A percentile compares a stretch with the other conserved stretches of the same genome.
phyloP scores from a whole-genome alignment of 2,888 invertebrate genomes.

The Philopedon plagiatum region DNA sequence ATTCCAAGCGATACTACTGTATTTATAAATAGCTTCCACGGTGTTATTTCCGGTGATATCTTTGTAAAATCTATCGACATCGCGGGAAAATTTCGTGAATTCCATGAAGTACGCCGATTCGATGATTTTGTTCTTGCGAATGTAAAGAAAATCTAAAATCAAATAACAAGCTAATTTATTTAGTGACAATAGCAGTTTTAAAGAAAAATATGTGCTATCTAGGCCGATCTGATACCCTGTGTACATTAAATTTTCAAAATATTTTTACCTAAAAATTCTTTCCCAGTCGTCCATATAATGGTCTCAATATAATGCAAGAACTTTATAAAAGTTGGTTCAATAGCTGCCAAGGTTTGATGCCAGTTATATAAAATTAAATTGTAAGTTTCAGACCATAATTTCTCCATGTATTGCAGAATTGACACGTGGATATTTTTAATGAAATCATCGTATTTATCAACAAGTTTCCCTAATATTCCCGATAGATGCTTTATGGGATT shows the following conservation, averaged over 20 bases:
- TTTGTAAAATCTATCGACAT: conserved; percentile 84
- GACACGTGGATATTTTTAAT: conserved; percentile 73
- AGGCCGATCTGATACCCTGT: no score
- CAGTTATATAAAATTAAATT: conserved; percentile 78
- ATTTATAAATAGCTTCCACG: conserved; percentile 84
- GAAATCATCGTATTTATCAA: conserved; percentile 75
- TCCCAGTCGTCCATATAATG: conserved; percentile 80
- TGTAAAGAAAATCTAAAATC: conserved; percentile 81
- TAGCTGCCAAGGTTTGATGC: conserved; percentile 79
- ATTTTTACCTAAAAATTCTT: conserved; percentile 75
- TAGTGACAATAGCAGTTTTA: not conserved
- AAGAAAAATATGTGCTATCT: no score
- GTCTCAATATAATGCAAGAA: conserved; percentile 83
- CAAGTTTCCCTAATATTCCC: conserved; percentile 76
- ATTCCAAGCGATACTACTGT: conserved; percentile 77
- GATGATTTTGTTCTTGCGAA: conserved; percentile 83
- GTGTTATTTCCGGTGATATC: conserved; percentile 85
- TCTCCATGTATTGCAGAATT: conserved; percentile 80
- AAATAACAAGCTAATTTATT: conserved; percentile 25
- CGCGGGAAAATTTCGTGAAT: conserved; percentile 84
- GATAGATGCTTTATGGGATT: conserved; percentile 83
- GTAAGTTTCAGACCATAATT: conserved; percentile 80
- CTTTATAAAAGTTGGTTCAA: conserved; percentile 85
- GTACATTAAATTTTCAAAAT: not conserved
- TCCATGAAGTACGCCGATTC: conserved; percentile 87